Evolutionary conservation across 2,888 invertebrate genomes (phyloP).

Genomic region (Diarsia brunnea): DNA sequence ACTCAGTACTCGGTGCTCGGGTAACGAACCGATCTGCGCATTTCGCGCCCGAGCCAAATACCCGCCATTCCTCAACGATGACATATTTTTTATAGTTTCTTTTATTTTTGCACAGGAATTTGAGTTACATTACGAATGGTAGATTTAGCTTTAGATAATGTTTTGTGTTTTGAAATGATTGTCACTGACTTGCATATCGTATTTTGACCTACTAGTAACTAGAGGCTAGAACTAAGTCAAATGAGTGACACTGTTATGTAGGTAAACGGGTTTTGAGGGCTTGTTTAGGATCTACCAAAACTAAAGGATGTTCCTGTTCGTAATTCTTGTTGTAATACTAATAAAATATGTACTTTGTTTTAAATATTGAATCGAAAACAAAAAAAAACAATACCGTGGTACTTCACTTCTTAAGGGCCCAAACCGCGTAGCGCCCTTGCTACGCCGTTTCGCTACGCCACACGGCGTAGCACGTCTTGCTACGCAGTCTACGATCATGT

Average conservation of each 20-base stretch:
- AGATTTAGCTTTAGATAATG: conserved; percentile 21
- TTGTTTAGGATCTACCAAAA: neutral
- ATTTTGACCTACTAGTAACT: conserved; percentile 10
- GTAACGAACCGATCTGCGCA: conserved; percentile 59
- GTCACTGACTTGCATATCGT: conserved; percentile 2
- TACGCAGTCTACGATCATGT: conserved; percentile 33
- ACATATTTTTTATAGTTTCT: conserved; percentile 49
- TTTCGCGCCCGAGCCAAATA: conserved; percentile 62
- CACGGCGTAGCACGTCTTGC: conserved; percentile 30
- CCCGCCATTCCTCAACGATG: conserved; percentile 54
- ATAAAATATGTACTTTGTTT: neutral
- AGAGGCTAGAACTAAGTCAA: neutral
- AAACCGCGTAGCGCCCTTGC: conserved; percentile 14
- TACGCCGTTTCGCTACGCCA: conserved; percentile 27
- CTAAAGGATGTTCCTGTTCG: too few species aligned
- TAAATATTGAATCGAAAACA: neutral
- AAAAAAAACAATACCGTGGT: neutral
- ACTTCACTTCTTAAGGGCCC: neutral
- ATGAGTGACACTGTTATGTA: conserved; percentile 20
- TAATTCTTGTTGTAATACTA: neutral
- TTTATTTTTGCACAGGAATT: conserved; percentile 46
- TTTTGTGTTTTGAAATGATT: neutral
- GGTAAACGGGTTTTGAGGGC: neutral
- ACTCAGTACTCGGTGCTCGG: conserved; percentile 27
- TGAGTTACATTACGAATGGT: conserved; percentile 17